A percentile compares a stretch with the other conserved stretches of the same genome.
These are phyloP conservation scores for Enteromius viviparus DNA, from an alignment of 2,797 vertebrate genomes.

Conservation along the genomic window DNA sequence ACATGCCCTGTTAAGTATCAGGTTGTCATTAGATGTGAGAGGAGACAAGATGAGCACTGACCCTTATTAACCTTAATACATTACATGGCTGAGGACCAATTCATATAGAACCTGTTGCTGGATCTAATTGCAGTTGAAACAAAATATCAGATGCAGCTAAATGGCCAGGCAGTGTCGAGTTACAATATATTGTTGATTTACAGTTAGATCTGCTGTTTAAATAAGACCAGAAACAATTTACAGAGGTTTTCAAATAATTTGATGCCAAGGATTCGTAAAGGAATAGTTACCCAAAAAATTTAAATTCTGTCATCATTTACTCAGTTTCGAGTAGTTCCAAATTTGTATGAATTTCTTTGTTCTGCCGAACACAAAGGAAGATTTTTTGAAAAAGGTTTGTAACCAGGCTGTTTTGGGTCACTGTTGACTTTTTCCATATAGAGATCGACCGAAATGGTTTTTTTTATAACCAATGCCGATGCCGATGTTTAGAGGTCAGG, in stretches of 20 bases:
- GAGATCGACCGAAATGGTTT: too few relatives aligned
- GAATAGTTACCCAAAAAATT: too few relatives aligned
- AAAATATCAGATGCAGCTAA: constrained; percentile 50
- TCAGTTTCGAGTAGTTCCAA: too few relatives aligned
- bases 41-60: constrained; percentile 46
- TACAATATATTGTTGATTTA: constrained; percentile 3
- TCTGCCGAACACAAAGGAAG: too few relatives aligned
- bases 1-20: constrained; percentile 63
- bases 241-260: background rate
- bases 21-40: constrained; percentile 66
- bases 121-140: constrained; percentile 63
- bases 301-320: too few relatives aligned
- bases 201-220: background rate
- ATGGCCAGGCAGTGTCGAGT: constrained; percentile 2
- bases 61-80: constrained; percentile 37
- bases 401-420: too few relatives aligned
- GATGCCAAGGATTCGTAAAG: background rate
- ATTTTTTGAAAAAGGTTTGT: too few relatives aligned
- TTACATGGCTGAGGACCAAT: constrained; percentile 33
- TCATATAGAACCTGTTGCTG: constrained; percentile 38
- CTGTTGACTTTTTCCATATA: too few relatives aligned
- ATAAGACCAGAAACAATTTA: background rate
- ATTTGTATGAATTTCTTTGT: too few relatives aligned
- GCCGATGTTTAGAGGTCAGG: too few relatives aligned
- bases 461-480: too few relatives aligned